Percentiles rank a stretch among this genome's conserved stretches.
Conservation (phyloP, 2,888 invertebrate species). For the Seira musarum region DNA sequence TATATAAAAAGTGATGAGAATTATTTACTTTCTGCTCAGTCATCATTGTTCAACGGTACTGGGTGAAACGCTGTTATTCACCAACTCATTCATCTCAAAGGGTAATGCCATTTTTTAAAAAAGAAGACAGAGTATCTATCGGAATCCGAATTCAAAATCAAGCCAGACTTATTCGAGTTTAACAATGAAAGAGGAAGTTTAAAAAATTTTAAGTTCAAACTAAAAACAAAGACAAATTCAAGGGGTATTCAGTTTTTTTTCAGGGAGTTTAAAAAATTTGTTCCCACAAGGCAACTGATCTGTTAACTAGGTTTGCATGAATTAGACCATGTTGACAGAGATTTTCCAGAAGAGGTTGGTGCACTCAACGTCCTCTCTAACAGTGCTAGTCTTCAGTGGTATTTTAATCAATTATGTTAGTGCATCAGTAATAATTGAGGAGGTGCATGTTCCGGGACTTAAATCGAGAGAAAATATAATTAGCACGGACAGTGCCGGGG, state of each 20-base stretch:
- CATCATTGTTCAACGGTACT: conserved; percentile 14
- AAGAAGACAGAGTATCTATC: too few relatives aligned
- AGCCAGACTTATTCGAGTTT: too few relatives aligned
- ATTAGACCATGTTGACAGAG: conserved; percentile 41
- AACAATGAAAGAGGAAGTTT: too few relatives aligned
- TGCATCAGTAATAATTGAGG: conserved; percentile 46
- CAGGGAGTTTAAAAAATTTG: too few relatives aligned
- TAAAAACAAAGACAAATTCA: too few relatives aligned
- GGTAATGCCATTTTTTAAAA: too few relatives aligned
- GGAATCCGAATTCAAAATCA: too few relatives aligned
- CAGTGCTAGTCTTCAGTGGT: conserved; percentile 28
- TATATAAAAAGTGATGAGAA: conserved; percentile 55
- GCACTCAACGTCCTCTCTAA: conserved; percentile 14
- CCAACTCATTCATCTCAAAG: too few relatives aligned
- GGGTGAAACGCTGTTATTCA: background rate
- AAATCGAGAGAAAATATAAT: conserved; percentile 1
- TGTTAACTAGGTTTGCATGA: conserved; percentile 10
- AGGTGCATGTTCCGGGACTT: background rate
- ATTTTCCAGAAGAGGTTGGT: conserved; percentile 16
- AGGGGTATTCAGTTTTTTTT: too few relatives aligned
- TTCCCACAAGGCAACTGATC: too few relatives aligned
- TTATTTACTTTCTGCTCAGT: conserved; percentile 51
- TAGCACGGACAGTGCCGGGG: conserved; percentile 20
- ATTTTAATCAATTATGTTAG: conserved; percentile 19
- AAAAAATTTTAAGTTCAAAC: too few relatives aligned